Base-by-base conservation (phyloP, 2,113 vertebrate genomes). In the Odontesthes bonariensis region DNA sequence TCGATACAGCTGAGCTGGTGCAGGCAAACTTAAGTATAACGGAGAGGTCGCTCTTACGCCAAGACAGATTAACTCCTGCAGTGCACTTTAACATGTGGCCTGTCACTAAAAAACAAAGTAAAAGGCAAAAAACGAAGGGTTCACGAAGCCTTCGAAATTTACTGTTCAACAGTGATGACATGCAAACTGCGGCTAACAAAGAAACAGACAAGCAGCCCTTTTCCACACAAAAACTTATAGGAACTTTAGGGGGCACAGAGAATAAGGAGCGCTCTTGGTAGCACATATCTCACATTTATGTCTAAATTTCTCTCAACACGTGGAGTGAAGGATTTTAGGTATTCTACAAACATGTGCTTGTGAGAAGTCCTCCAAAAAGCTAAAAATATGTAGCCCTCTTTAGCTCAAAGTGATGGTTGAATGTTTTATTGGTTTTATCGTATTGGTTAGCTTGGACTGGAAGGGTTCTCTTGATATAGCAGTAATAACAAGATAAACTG, bases 121-220 rank as follows among this genome's bases (percentile, higher is more conserved):
- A 88, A 70, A 86, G 77, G 47, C 23, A 67, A 75, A 89, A 62
- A 40, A 58, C 51, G 77, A 80, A 68, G 32, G 58, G 40, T 76
- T 73, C 60, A 72, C 69, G 59, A 71, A 66, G 52, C 20, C 14
- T 47, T 47, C 23, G 68, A n/a, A 4, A 49, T 69, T 75, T 46
- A 56, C 42, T 53, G n/a, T 49, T 67, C 51, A 63, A 73, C 75
- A 31, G 8, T 42, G 35, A 73, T 64, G 74, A 76, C 49, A 73
- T 27, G 14, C 71, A 76, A 40, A 72, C 60, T 59, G 16, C 20
- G 59, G 53, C 59, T 67, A 70, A 72, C 46, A 46, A 73, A 47
- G 10, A 47, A 66, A 72, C 40, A 59, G 67, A 60, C 13, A 7
- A 68, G 68, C 6, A 49, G 51, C 67, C 63, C 47, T 22, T 75